Conservation (phyloP, 2,888 invertebrate genomes). For the Merodon equestris region DNA sequence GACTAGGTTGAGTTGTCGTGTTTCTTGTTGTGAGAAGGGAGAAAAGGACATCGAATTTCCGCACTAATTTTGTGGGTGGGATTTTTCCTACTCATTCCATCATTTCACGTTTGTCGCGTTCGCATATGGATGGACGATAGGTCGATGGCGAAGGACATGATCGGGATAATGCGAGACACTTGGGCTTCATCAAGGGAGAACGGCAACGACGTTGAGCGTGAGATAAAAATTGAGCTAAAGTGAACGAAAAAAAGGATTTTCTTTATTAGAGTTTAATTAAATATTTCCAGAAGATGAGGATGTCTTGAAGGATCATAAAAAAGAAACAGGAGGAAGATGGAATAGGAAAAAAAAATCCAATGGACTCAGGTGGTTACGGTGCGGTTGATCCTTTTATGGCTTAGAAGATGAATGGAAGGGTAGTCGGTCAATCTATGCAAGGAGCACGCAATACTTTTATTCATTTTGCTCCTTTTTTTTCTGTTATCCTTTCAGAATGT, state of each 20-base stretch:
- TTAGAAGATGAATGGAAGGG: conserved; percentile 62
- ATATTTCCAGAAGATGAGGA: conserved; percentile 71
- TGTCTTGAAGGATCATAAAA: conserved; percentile 62
- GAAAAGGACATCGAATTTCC: conserved; percentile 55
- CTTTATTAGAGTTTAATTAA: conserved; percentile 79
- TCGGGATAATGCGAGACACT: conserved; percentile 25
- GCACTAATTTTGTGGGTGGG: conserved; percentile 64
- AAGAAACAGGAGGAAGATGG: not conserved
- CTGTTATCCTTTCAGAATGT: conserved; percentile 31
- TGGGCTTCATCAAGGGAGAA: conserved; percentile 12
- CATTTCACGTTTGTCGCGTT: not conserved
- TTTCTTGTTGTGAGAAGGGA: conserved; percentile 27
- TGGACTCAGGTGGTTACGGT: conserved; percentile 58
- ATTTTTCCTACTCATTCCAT: conserved; percentile 6
- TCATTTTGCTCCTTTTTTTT: not conserved
- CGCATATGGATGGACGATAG: conserved; percentile 2
- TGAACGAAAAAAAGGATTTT: conserved; percentile 73
- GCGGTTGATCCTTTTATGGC: conserved; percentile 65
- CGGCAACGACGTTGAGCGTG: conserved; percentile 26
- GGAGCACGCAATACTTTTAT: conserved; percentile 39
- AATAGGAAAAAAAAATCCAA: conserved; percentile 17
- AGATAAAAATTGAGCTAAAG: conserved; percentile 66
- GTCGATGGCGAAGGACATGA: conserved; percentile 33
- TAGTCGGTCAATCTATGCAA: conserved; percentile 58
- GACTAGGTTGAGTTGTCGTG: conserved; percentile 32